A percentile compares a stretch with the other conserved stretches of the same genome.
phyloP scores from a whole-genome alignment of 2,888 invertebrate genomes.

The Blastobasis adustella region DNA sequence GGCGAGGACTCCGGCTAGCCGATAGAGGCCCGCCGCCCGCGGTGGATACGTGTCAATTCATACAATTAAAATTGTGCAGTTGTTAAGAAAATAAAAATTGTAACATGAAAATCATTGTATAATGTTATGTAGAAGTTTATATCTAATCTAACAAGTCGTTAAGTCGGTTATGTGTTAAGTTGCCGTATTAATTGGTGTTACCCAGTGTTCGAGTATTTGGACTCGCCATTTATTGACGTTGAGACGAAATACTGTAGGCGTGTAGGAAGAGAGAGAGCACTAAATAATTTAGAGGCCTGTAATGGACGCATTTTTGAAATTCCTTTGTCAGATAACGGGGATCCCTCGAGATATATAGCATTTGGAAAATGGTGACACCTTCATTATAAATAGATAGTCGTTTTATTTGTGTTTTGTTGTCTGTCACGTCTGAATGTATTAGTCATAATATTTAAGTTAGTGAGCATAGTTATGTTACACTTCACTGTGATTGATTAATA shows the following conservation, averaged over 20 bases:
- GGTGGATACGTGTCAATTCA: conserved; percentile 69
- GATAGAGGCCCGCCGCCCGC: conserved; percentile 18
- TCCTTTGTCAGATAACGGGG: no score
- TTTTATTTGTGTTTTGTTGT: conserved; percentile 51
- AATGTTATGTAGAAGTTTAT: conserved; percentile 66
- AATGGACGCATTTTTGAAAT: no score
- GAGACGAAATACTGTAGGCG: conserved; percentile 9
- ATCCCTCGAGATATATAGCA: no score
- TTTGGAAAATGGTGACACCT: conserved; percentile 24
- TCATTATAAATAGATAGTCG: conserved; percentile 31
- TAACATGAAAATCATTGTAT: conserved; percentile 56
- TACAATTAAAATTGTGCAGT: conserved; percentile 68
- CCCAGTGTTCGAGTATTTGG: conserved; percentile 21
- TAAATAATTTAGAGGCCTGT: no score
- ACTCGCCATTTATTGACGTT: conserved; percentile 15
- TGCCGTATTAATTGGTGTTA: conserved; percentile 35
- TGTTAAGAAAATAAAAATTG: conserved; percentile 61
- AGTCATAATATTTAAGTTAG: conserved; percentile 67
- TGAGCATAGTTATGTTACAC: conserved; percentile 61
- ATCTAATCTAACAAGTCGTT: conserved; percentile 50
- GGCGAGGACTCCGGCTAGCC: neutral
- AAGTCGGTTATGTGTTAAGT: conserved; percentile 35
- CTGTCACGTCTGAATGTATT: conserved; percentile 52
- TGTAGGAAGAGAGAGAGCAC: no score
- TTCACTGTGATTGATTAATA: conserved; percentile 67